Conservation (phyloP, 2,888 invertebrate genomes). For the Leucophenga maculata region DNA sequence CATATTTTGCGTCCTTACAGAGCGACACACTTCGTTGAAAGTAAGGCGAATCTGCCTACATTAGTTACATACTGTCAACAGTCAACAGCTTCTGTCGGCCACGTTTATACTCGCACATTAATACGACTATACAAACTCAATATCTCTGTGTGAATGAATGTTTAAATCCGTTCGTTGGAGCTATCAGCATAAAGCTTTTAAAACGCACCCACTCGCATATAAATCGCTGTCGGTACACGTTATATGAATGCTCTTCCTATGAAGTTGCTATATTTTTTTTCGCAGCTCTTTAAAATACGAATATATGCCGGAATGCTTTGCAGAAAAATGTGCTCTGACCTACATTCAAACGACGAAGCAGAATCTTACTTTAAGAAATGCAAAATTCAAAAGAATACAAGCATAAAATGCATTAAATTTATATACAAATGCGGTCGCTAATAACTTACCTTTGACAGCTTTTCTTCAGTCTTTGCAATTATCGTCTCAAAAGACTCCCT, state of each 20-base stretch:
- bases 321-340: too few species aligned
- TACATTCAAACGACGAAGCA: too few species aligned
- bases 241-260: not conserved
- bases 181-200: slow-evolving; percentile 12
- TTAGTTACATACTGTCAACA: not conserved
- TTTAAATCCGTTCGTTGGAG: too few species aligned
- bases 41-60: not conserved
- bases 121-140: not conserved
- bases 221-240: not conserved
- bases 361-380: too few species aligned
- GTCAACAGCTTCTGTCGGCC: not conserved
- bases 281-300: not conserved
- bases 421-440: too few species aligned
- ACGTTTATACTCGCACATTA: not conserved
- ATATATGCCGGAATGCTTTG: not conserved
- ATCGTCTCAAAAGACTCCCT: slow-evolving; percentile 92
- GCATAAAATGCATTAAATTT: too few species aligned
- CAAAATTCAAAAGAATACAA: too few species aligned
- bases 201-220: not conserved
- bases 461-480: slow-evolving; percentile 87
- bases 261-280: not conserved
- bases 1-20: too few species aligned
- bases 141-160: not conserved
- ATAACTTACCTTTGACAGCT: slow-evolving; percentile 78
- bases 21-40: not conserved